These are phyloP conservation scores for Achroia grisella DNA, from an alignment of 1,140 invertebrate species.

Conservation along the genomic window DNA sequence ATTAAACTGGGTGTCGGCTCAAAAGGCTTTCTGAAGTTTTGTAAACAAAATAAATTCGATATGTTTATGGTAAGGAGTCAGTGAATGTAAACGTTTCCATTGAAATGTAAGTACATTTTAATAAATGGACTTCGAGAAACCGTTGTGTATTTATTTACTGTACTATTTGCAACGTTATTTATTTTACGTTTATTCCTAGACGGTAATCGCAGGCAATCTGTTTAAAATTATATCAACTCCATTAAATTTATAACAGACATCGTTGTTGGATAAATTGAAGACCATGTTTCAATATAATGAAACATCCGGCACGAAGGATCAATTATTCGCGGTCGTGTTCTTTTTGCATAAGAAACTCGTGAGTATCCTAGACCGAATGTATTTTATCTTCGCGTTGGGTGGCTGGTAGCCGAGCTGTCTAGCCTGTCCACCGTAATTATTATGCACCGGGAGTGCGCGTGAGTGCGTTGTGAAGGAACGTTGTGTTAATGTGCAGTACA, in stretches of 20 bases:
- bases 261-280: not conserved
- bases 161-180: no score
- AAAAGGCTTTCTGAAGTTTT: slow-evolving; percentile 6
- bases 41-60: slow-evolving; percentile 5
- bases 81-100: not conserved
- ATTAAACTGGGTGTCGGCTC: not conserved
- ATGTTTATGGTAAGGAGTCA: slow-evolving; percentile 1
- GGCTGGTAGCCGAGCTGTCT: slow-evolving; percentile 11
- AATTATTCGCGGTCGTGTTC: slow-evolving; percentile 1
- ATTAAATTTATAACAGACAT: no score
- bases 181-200: no score
- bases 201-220: no score
- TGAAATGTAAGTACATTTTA: slow-evolving; percentile 1
- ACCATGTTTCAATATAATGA: slow-evolving; percentile 1
- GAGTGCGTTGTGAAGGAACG: not conserved
- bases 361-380: not conserved
- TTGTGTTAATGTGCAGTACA: not conserved
- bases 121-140: no score
- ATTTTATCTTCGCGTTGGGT: slow-evolving; percentile 3
- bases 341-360: slow-evolving; percentile 1
- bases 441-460: slow-evolving; percentile 4
- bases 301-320: slow-evolving; percentile 5
- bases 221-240: no score
- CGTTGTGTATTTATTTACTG: no score
- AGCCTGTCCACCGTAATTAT: slow-evolving; percentile 7